Evolutionary conservation across 2,888 invertebrate species (phyloP), one percentile per base, ranked within the genome.

Genomic region (Cephalotes varians): DNA sequence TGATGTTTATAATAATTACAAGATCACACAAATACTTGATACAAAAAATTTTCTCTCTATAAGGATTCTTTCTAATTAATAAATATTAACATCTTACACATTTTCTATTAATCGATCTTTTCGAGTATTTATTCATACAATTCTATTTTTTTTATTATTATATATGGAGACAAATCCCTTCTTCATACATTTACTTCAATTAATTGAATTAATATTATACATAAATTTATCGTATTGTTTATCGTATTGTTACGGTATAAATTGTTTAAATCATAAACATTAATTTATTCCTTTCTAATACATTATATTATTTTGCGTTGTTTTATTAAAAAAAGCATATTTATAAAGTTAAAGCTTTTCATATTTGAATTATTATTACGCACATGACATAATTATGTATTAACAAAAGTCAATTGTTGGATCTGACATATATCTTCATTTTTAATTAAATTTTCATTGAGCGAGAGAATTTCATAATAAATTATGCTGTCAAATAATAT

Each of bases 391-490:
- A 34, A 73, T 73, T 40, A 40, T 40, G 12, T 47, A 60, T 2
- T 47, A 73, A 60, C 28, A 28, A 73, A 47, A 62, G 3, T 5
- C 6, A 47, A 40, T 28, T 1, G 15, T 62, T 25, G 47, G 15
- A 47, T 60, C 31, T 31, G 21, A 15, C 44, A n/a, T n/a, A n/a
- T 73, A 44, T 60, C 44, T 60, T 44, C 10, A 28, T 31, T 34
- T 60, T 34, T 47, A 10, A 73, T 73, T 60, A 60, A 73, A 47
- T 60, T 73, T 73, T 47, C 73, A 73, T 60, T 31, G 44, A 21
- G 31, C 31, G 6, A 21, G 12, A 60, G 31, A 10, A 60, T 44
- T 34, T 44, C 10, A 28, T 73, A 73, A 73, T 34, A 40, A 40
- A 40, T 40, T 40, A 40, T 40, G 12, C 12, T 40, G 40, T 40